These are phyloP conservation scores for Chaenocephalus aceratus DNA, from an alignment of 2,113 vertebrate genomes.

Conservation along the genomic window DNA sequence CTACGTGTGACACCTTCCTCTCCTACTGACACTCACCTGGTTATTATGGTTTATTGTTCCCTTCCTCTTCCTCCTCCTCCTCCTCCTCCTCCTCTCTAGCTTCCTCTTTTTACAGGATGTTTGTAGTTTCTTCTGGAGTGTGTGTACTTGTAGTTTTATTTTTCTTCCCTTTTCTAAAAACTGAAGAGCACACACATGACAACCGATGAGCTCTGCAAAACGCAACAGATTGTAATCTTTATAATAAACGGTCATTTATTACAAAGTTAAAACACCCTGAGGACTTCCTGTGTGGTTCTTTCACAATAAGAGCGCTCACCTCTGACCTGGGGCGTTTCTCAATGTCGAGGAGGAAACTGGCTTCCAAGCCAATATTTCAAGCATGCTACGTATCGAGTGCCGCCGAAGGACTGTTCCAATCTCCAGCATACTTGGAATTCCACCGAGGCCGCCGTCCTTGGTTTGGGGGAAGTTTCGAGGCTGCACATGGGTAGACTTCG, in stretches of 20 bases:
- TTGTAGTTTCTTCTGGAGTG: constrained; percentile 76
- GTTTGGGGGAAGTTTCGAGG: too few relatives aligned
- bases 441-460: too few relatives aligned
- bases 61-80: not conserved
- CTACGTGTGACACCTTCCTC: constrained; percentile 43
- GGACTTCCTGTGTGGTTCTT: constrained; percentile 34
- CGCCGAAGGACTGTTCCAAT: too few relatives aligned
- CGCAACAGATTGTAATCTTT: constrained; percentile 78
- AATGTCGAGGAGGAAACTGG: too few relatives aligned
- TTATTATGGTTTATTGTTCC: too few relatives aligned
- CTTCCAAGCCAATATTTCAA: too few relatives aligned
- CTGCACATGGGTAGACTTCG: too few relatives aligned
- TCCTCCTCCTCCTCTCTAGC: constrained; percentile 43
- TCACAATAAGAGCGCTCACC: not conserved
- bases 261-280: constrained; percentile 14
- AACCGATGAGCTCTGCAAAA: constrained; percentile 69
- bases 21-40: not conserved
- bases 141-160: constrained; percentile 67
- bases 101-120: constrained; percentile 75
- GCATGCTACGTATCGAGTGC: too few relatives aligned
- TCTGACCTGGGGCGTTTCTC: too few relatives aligned
- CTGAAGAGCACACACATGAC: constrained; percentile 62
- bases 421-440: too few relatives aligned
- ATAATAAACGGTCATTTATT: constrained; percentile 80
- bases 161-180: constrained; percentile 69